phyloP scores from a whole-genome alignment of 2,888 invertebrate species.

The Spatulosminthurus flaviceps region DNA sequence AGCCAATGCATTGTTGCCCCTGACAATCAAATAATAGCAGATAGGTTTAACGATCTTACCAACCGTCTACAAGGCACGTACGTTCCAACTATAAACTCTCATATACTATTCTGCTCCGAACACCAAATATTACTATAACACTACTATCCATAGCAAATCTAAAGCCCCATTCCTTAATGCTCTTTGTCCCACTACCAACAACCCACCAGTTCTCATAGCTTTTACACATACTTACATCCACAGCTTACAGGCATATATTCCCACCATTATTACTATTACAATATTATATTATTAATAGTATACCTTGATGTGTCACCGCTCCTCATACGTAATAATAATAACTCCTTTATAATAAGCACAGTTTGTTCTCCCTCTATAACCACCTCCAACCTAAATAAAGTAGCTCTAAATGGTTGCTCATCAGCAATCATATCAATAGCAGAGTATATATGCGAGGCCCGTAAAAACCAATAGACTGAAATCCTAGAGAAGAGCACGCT shows the following conservation, averaged over 20 bases:
- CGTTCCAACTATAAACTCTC: conserved; percentile 38
- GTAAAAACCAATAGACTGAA: neutral
- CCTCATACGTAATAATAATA: neutral
- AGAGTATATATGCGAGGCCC: neutral
- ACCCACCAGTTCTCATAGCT: too few relatives aligned
- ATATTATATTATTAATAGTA: too few relatives aligned
- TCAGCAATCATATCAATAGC: conserved; percentile 1
- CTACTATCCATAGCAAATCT: neutral
- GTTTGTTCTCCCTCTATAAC: too few relatives aligned
- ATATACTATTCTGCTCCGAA: neutral
- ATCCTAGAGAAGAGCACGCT: conserved; percentile 11
- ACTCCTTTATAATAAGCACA: too few relatives aligned
- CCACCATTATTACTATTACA: too few relatives aligned
- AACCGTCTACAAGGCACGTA: conserved; percentile 52
- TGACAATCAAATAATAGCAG: conserved; percentile 30
- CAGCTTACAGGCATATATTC: too few relatives aligned
- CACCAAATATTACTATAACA: neutral
- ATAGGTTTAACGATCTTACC: conserved; percentile 50
- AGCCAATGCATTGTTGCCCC: conserved; percentile 35
- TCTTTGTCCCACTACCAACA: too few relatives aligned
- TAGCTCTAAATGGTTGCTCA: neutral
- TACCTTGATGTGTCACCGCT: neutral
- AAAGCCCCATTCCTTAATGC: neutral
- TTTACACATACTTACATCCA: too few relatives aligned
- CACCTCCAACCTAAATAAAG: neutral